Base-by-base conservation (phyloP, 1,140 invertebrate genomes). In the Myzus persicae region DNA sequence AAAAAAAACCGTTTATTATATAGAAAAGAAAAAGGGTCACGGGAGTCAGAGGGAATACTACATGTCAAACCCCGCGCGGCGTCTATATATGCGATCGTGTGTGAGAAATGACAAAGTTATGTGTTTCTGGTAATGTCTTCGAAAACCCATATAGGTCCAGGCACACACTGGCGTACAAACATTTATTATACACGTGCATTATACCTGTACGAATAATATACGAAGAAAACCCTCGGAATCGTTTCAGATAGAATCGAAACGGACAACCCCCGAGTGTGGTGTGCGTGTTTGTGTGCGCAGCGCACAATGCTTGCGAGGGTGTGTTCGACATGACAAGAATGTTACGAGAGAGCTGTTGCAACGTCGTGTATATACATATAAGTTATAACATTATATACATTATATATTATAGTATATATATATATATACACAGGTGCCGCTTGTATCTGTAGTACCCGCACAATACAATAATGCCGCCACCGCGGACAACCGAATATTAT, bases 61-160 rank as follows among this genome's bases (percentile, higher is more conserved):
- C 40, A 76, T 91, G 90, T 91, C 90, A 91, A 91, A 91, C 51
- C 89, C 36, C 54, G 51, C 59, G 26, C 42, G 38, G 38, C 38
- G 42, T 85, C 40, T 42, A 85, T 40, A 22, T 6, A n/a, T n/a
- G n/a, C n/a, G 51, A 24, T 1, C n/a, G 59, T 20, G 54, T 91
- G 90, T 82, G 90, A 82, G 76, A 92, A 92, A 92, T 82, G 91
- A 92, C 91, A 92, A 92, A 92, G 91, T 92, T 92, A 92, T 92
- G 91, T 92, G 91, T 92, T 92, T 92, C 91, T 92, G 91, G 91
- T 82, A 48, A 92, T 92, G 67, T 92, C 91, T 92, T 48, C 44
- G 76, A 82, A 82, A 82, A 92, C 44, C 76, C 91, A 82, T 44
- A 85, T 38, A 51, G 91, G 42, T 92, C 46, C 90, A n/a, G 22